These are phyloP conservation scores for Ennomos erosarius DNA, from an alignment of 2,888 invertebrate genomes.

Conservation along the genomic window DNA sequence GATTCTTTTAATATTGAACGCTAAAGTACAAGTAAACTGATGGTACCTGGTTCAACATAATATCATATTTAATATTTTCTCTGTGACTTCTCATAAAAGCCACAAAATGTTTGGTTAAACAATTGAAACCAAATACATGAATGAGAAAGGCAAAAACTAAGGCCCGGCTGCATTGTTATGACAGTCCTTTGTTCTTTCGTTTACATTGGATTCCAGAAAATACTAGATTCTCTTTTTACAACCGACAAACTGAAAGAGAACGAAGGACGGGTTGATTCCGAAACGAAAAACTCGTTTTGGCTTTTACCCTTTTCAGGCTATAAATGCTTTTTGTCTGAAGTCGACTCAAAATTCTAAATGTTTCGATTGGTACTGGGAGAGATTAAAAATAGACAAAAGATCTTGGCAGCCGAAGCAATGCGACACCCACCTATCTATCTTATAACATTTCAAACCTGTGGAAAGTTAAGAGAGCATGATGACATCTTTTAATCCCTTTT, in stretches of 20 bases:
- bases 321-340: conserved; percentile 38
- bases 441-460: conserved; percentile 7
- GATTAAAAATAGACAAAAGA: conserved; percentile 11
- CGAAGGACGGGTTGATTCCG: conserved; percentile 42
- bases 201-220: conserved; percentile 46
- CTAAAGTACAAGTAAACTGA: too few species aligned
- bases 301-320: conserved; percentile 33
- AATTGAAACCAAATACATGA: conserved; percentile 7
- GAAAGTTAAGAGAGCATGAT: background rate
- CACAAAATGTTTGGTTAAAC: background rate
- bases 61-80: too few species aligned
- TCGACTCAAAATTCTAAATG: conserved; percentile 20
- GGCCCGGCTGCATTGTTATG: conserved; percentile 47
- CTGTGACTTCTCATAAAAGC: too few species aligned
- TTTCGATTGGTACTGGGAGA: conserved; percentile 5
- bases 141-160: conserved; percentile 48
- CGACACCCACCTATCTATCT: conserved; percentile 10
- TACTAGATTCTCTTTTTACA: conserved; percentile 45
- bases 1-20: too few species aligned
- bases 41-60: too few species aligned
- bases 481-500: conserved; percentile 1
- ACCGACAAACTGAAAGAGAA: conserved; percentile 25
- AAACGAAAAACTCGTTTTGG: conserved; percentile 42
- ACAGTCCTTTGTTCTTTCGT: conserved; percentile 52
- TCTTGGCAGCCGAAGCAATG: conserved; percentile 8